phyloP scores from a whole-genome alignment of 1,140 invertebrate genomes.

The Spodoptera litura region DNA sequence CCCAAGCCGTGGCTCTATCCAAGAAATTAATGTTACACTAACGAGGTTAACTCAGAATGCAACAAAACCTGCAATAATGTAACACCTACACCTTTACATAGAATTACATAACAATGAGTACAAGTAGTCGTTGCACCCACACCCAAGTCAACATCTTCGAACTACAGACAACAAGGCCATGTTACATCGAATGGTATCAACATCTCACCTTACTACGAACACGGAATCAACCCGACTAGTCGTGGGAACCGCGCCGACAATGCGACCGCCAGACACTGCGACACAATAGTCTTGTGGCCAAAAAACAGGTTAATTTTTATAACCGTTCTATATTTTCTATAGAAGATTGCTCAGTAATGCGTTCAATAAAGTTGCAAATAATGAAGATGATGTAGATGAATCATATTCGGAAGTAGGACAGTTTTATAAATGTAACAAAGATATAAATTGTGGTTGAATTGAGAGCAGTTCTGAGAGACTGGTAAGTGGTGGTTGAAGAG shows the following conservation, averaged over 20 bases:
- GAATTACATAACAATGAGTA: conserved; percentile 16
- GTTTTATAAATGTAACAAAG: neutral
- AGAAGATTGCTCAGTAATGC: conserved; percentile 25
- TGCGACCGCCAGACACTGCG: conserved; percentile 9
- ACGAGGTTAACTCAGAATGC: neutral
- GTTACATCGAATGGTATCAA: neutral
- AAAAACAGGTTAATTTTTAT: conserved; percentile 28
- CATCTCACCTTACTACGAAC: conserved; percentile 5
- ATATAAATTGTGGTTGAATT: conserved; percentile 5
- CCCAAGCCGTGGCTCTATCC: too few species aligned
- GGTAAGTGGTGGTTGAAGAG: conserved; percentile 6
- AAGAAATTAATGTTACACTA: neutral
- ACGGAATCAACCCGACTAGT: conserved; percentile 2
- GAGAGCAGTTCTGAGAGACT: neutral
- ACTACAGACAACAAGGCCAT: conserved; percentile 22
- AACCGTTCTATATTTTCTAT: conserved; percentile 17
- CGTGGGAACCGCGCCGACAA: conserved; percentile 18
- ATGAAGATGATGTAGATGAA: neutral
- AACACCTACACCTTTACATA: conserved; percentile 8
- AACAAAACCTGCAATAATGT: conserved; percentile 1
- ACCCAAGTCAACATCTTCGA: conserved; percentile 1
- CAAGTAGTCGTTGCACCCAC: conserved; percentile 20
- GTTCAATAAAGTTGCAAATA: conserved; percentile 14
- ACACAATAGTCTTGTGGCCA: conserved; percentile 15
- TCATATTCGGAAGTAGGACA: conserved; percentile 2